Conservation (phyloP, 2,888 invertebrate species). For the Cheilosia scutellata region DNA sequence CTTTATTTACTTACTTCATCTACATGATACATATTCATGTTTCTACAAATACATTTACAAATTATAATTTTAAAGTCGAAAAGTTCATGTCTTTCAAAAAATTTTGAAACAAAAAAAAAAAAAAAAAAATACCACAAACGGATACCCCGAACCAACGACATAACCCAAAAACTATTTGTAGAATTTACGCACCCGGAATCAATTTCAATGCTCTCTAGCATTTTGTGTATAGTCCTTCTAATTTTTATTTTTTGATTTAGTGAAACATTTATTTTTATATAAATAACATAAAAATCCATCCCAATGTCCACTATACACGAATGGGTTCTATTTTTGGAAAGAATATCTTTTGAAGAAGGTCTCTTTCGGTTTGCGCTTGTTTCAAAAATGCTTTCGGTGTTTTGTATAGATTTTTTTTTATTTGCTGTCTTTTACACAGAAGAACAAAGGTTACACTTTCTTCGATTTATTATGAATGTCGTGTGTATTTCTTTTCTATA, state of each 20-base stretch:
- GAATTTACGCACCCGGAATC: slow-evolving; percentile 60
- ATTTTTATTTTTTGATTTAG: slow-evolving; percentile 4
- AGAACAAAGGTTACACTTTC: slow-evolving; percentile 36
- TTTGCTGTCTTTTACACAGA: slow-evolving; percentile 7
- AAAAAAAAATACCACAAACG: neutral
- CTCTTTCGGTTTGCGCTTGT: slow-evolving; percentile 4
- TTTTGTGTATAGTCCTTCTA: slow-evolving; percentile 1
- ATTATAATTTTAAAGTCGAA: neutral
- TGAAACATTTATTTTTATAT: slow-evolving; percentile 40
- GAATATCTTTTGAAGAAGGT: slow-evolving; percentile 17
- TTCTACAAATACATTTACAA: no score
- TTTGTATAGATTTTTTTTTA: slow-evolving; percentile 1
- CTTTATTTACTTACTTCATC: no score
- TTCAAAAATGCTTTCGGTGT: slow-evolving; percentile 24
- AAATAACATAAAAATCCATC: slow-evolving; percentile 21
- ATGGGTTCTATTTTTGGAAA: slow-evolving; percentile 41
- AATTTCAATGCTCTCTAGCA: slow-evolving; percentile 18
- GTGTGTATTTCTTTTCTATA: neutral
- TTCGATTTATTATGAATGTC: slow-evolving; percentile 6
- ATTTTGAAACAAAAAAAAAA: neutral
- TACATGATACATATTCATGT: no score
- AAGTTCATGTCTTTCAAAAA: slow-evolving; percentile 16
- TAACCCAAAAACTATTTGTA: slow-evolving; percentile 44
- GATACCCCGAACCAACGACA: neutral
- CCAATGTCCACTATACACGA: slow-evolving; percentile 32